phyloP scores from a whole-genome alignment of 2,888 invertebrate species.

The Euplagia quadripunctaria region DNA sequence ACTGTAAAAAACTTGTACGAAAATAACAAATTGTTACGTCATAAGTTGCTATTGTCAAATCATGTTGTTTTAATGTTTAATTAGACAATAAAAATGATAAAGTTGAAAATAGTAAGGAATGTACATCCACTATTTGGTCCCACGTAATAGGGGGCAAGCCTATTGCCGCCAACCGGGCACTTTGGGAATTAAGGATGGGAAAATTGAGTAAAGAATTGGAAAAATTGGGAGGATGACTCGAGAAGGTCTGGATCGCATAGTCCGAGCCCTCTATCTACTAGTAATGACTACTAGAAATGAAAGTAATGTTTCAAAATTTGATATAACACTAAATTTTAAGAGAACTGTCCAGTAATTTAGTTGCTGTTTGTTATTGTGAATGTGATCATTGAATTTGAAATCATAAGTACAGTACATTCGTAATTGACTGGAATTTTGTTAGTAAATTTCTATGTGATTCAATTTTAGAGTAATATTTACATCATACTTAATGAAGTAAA shows the following conservation, averaged over 20 bases:
- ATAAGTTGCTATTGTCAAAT: background rate
- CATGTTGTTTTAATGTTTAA: background rate
- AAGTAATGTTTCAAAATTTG: background rate
- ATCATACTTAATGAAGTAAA: background rate
- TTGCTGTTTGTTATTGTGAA: background rate
- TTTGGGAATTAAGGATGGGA: no score
- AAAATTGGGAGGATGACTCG: no score
- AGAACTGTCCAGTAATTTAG: background rate
- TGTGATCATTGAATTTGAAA: background rate
- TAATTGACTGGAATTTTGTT: background rate
- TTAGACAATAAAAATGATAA: background rate
- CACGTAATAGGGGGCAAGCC: no score
- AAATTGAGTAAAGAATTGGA: no score
- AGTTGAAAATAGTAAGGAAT: background rate
- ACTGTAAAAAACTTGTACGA: background rate
- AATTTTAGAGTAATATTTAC: background rate
- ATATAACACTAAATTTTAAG: background rate
- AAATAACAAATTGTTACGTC: background rate
- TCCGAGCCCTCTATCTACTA: no score
- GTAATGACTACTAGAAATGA: no score
- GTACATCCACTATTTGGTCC: no score
- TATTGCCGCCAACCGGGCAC: no score
- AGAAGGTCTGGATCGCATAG: no score
- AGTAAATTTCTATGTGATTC: background rate
- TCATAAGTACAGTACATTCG: background rate